Evolutionary conservation across 92 coral and sea anemone genomes (phyloP).

Genomic region (Heteractis magnifica): DNA sequence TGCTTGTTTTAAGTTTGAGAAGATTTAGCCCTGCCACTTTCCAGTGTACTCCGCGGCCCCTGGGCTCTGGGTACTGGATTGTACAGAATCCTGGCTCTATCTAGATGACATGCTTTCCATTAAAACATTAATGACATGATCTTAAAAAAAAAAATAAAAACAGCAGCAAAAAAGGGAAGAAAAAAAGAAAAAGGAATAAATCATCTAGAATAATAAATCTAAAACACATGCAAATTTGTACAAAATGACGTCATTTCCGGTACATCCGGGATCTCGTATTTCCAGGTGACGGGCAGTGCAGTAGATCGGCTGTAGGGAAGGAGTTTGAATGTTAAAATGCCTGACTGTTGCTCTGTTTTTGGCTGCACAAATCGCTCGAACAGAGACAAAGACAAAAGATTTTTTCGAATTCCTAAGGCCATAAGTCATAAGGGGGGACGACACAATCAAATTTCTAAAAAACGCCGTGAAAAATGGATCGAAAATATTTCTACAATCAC

Average conservation of each 20-base stretch:
- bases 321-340: constrained; percentile 10
- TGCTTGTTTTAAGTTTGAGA: no score
- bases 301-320: neutral
- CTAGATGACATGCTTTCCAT: no score
- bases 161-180: neutral
- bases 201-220: neutral
- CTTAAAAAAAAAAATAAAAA: no score
- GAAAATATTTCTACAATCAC: neutral
- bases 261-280: neutral
- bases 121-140: no score
- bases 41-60: no score
- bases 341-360: constrained; percentile 26
- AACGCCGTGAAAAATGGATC: constrained; percentile 10
- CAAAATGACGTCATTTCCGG: neutral
- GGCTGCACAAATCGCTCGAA: constrained; percentile 40
- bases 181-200: neutral
- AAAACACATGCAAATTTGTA: neutral
- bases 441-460: neutral
- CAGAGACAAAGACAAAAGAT: constrained; percentile 32
- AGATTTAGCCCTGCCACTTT: no score
- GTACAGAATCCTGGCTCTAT: no score
- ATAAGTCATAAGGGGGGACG: constrained; percentile 8
- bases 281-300: neutral
- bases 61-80: no score
- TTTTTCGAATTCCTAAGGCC: constrained; percentile 24